A percentile compares a stretch with the other conserved stretches of the same genome.
phyloP scores from a whole-genome alignment of 2,797 vertebrate genomes.

The Notolepis coatsorum region DNA sequence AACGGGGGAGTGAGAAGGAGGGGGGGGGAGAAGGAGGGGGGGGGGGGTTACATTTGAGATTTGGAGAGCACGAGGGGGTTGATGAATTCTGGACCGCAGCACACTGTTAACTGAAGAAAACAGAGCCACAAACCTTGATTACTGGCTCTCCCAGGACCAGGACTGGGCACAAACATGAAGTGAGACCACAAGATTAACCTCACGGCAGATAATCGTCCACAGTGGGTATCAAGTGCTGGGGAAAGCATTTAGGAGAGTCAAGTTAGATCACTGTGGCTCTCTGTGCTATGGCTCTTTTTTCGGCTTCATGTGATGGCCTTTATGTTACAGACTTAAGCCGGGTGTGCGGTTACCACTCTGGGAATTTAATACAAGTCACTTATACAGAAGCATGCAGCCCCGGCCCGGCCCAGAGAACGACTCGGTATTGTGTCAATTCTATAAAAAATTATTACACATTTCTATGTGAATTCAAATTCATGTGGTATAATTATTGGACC shows the following conservation, averaged over 20 bases:
- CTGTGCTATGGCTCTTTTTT: neutral
- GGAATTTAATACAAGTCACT: neutral
- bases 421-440: neutral
- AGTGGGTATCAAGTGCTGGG: slow-evolving; percentile 22
- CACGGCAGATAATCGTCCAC: slow-evolving; percentile 20
- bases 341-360: neutral
- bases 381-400: neutral
- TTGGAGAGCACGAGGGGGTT: slow-evolving; percentile 2
- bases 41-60: neutral
- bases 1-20: neutral
- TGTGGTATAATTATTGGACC: too few species aligned
- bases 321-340: neutral
- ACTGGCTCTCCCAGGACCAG: slow-evolving; percentile 21
- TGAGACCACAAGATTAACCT: slow-evolving; percentile 25
- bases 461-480: neutral
- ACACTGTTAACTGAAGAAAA: slow-evolving; percentile 9
- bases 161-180: slow-evolving; percentile 15
- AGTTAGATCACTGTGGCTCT: neutral
- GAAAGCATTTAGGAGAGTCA: slow-evolving; percentile 20
- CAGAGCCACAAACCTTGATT: slow-evolving; percentile 28
- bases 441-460: neutral
- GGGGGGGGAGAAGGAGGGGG: neutral
- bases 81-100: slow-evolving; percentile 10
- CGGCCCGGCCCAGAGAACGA: neutral
- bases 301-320: neutral